A percentile compares a stretch with the other conserved stretches of the same genome.
These are phyloP conservation scores for Pelecanoides urinatrix DNA, from an alignment of 2,113 vertebrate genomes.

Conservation along the genomic window DNA sequence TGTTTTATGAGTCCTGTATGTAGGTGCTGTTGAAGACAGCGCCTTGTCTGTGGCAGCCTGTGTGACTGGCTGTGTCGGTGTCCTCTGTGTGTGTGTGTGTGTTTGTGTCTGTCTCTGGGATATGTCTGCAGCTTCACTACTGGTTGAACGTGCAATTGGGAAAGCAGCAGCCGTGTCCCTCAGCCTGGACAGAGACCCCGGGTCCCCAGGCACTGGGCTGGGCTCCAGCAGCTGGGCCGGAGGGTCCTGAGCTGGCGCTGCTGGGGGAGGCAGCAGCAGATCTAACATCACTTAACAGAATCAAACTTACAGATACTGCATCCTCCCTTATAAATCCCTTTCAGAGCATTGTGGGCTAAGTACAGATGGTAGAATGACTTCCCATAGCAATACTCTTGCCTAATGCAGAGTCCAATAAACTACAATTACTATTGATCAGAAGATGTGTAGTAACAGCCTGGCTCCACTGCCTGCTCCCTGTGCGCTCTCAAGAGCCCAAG, in stretches of 20 bases:
- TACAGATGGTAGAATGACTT: not conserved
- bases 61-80: accelerated
- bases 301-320: not conserved
- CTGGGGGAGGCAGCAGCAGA: not conserved
- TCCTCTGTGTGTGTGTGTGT: accelerated
- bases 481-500: not conserved
- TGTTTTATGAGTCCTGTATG: not conserved
- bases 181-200: not conserved
- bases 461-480: not conserved
- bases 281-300: not conserved
- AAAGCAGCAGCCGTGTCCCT: not conserved
- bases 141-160: not conserved
- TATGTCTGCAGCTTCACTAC: not conserved
- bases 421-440: not conserved
- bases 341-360: accelerated
- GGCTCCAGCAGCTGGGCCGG: not conserved
- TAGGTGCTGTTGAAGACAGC: not conserved
- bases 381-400: not conserved
- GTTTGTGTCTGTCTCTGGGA: not conserved
- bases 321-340: not conserved
- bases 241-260: not conserved
- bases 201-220: not conserved
- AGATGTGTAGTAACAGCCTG: accelerated
- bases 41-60: not conserved
- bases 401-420: not conserved